Base-by-base conservation (phyloP, 2,888 invertebrate genomes). In the Omphaloscelis lunosa region DNA sequence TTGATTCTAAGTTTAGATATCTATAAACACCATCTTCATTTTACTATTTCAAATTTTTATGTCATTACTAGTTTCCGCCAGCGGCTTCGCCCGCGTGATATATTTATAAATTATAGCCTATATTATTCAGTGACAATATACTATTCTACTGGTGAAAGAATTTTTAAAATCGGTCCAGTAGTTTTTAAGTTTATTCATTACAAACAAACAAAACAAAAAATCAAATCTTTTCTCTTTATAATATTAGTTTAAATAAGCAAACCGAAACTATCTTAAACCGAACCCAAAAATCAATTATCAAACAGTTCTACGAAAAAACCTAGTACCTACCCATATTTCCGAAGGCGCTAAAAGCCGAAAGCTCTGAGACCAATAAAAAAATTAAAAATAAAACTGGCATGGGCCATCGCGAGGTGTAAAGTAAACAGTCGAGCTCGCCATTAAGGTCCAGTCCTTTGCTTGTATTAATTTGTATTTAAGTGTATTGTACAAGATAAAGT, bases 401-500 rank as follows among this genome's bases (percentile, higher is more conserved):
- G 96, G 95, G 93, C 93, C 95, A 93, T 93, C 93, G 89, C 88
- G 93, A 96, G 96, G 95, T 96, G 96, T 96, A 95, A 96, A 96
- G 96, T 96, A 96, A 96, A 96, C 96, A 96, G 93, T 93, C 94
- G 90, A 89, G 90, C 88, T 92, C 92, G 94, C 96, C 95, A 96
- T 96, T 96, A 96, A 94, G 95, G 91, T 88, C 93, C 93, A 94
- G 94, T 94, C 94, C 95, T 94, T 93, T 90, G 94, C 92, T 94
- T 96, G 96, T 96, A 96, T 96, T 96, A 96, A 96, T 96, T 96
- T 96, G 96, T 96, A 96, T 96, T 96, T 96, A 96, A 96, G 96
- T 96, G 96, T 96, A 96, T 95, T 95, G 95, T 94, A 96, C 96
- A 96, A 96, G 96, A 96, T 96, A 96, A 96, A 95, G 92, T 94